These are phyloP conservation scores for Laupala kohalensis DNA, from an alignment of 1,140 invertebrate genomes.

Conservation along the genomic window DNA sequence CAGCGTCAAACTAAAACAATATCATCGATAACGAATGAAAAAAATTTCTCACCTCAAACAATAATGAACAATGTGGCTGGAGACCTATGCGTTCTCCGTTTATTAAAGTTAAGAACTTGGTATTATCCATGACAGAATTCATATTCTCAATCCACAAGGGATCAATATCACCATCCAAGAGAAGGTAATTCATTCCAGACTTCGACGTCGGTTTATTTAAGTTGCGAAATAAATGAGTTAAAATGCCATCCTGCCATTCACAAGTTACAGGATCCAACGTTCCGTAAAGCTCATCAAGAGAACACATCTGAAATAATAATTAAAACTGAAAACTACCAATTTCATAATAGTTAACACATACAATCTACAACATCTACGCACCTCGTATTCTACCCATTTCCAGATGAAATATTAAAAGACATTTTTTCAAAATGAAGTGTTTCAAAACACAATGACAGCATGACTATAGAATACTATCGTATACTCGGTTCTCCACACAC, in stretches of 20 bases:
- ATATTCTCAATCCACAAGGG: conserved; percentile 90
- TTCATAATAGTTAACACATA: no score
- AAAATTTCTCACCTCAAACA: conserved; percentile 65
- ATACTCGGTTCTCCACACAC: no score
- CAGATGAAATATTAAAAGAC: no score
- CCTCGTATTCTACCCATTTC: no score
- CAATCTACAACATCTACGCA: no score
- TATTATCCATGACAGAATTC: conserved; percentile 94
- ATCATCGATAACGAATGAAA: not conserved
- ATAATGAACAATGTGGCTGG: conserved; percentile 62
- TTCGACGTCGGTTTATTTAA: conserved; percentile 57
- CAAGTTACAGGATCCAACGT: conserved; percentile 67
- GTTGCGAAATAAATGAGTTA: conserved; percentile 80
- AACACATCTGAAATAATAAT: conserved; percentile 56
- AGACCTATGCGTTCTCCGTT: conserved; percentile 81
- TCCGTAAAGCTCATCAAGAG: conserved; percentile 79
- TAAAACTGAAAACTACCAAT: no score
- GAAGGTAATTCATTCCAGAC: conserved; percentile 62
- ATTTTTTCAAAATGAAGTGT: no score
- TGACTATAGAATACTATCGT: no score
- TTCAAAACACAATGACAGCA: no score
- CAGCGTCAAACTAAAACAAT: no score
- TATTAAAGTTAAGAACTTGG: conserved; percentile 72
- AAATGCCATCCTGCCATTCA: conserved; percentile 84
- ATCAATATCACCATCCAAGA: conserved; percentile 89